Base-by-base conservation (phyloP, 1,140 invertebrate species). In the Brachionus rotundiformis region DNA sequence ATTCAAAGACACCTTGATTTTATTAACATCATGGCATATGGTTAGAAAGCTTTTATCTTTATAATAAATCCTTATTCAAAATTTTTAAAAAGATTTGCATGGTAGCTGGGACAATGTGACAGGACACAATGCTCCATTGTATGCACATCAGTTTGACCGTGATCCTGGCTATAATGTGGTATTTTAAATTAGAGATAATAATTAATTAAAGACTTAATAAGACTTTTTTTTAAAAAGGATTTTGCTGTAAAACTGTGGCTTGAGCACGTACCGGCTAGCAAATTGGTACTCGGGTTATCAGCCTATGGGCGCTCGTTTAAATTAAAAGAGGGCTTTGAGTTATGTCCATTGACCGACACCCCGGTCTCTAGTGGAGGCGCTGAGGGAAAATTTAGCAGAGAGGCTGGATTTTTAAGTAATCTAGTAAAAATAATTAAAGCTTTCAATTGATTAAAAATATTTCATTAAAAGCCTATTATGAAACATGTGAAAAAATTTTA, bases 401-500 rank as follows among this genome's bases (percentile, higher is more conserved):
- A 95, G 96, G 87, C 92, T 93, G 0, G 95, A 95, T 84, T 94
- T 95, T 92, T 87, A 96, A 86, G 93, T 94, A 16, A 95, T 94
- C 85, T 95, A 95, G 87, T 94, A 95, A 90, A 92, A 92, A 33
- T 3, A 3, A 47, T 0, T 25, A 39, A 36, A 94, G 84, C 92
- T 91, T 83, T 95, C 94, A 0, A 91, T 91, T 68, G 94, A 95
- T 87, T 92, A 92, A 0, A 94, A 94, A 84, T 95, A 95, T 92
- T 87, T 96, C 86, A 93, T 93, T 84, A 86, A 94, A 94, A 89
- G 91, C 92, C 85, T 82, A 61, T 61, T 33, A 71, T 41, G 41
- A 63, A 29, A 44, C 31, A 41, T 63, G 44, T n/a, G 63, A 82
- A 59, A 49, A 71, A 63, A 36, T 87, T 44, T 59, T 68, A 11